phyloP scores from a whole-genome alignment of 2,797 vertebrate genomes.

The Siniperca obscura region DNA sequence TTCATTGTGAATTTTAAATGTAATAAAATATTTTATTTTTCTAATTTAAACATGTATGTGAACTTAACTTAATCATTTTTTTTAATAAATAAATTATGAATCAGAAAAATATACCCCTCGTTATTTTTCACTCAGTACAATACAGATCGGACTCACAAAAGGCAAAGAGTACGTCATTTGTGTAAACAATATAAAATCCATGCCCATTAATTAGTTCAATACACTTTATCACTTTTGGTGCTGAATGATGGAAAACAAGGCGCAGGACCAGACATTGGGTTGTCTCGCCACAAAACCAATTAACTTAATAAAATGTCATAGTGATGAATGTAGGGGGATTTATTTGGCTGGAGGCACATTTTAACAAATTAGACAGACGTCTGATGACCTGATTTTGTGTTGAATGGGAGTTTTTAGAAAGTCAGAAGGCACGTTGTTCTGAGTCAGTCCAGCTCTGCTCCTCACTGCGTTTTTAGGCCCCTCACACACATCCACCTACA shows the following conservation, averaged over 20 bases:
- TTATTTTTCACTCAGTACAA: conserved; percentile 24
- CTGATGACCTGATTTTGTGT: conserved; percentile 28
- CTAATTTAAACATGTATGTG: conserved; percentile 72
- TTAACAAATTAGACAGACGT: conserved; percentile 40
- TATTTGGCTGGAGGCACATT: conserved; percentile 37
- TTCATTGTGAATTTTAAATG: conserved; percentile 67
- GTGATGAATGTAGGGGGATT: conserved; percentile 46
- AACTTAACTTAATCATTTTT: conserved; percentile 71
- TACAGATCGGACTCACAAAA: not conserved
- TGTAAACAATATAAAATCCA: not conserved
- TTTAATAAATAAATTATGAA: conserved; percentile 67
- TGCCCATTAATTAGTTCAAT: conserved; percentile 19
- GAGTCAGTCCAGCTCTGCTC: conserved; percentile 15
- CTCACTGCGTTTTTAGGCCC: not conserved
- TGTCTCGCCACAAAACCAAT: conserved; percentile 50
- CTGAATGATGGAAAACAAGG: conserved; percentile 30
- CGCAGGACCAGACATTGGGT: conserved; percentile 9
- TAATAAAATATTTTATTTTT: conserved; percentile 81
- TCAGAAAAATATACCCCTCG: conserved; percentile 27
- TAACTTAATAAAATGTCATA: conserved; percentile 58
- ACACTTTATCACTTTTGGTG: conserved; percentile 36
- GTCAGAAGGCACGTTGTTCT: not conserved
- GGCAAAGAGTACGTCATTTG: not conserved
- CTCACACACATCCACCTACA: not conserved
- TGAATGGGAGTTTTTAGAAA: conserved; percentile 35